A percentile compares a stretch with the other conserved stretches of the same genome.
These are phyloP conservation scores for Psophia crepitans DNA, from an alignment of 2,113 vertebrate genomes.

Conservation along the genomic window DNA sequence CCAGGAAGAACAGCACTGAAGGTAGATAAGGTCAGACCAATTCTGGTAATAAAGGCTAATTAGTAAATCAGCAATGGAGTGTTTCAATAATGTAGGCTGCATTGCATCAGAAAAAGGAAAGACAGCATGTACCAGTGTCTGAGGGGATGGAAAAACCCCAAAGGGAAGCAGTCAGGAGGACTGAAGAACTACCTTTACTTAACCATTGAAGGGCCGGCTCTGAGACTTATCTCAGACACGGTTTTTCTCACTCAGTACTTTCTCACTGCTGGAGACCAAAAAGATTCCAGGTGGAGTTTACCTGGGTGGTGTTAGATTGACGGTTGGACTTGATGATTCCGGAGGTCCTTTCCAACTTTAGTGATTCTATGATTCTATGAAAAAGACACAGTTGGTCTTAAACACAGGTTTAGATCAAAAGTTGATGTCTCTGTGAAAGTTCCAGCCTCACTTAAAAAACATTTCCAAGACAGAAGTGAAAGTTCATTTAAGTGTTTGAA, in stretches of 20 bases:
- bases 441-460: background rate
- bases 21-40: constrained; percentile 48
- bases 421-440: background rate
- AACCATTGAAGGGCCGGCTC: background rate
- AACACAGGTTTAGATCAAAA: background rate
- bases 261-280: background rate
- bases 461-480: background rate
- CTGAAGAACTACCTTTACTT: background rate
- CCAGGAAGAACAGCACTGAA: constrained; percentile 44
- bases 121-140: background rate
- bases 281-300: background rate
- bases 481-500: background rate
- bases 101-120: constrained; percentile 56
- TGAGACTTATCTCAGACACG: background rate
- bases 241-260: background rate
- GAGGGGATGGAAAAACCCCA: background rate
- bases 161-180: constrained; percentile 13
- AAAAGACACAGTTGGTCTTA: fast-evolving
- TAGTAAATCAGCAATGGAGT: constrained; percentile 48
- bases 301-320: too few relatives aligned
- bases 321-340: too few relatives aligned
- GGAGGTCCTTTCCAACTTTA: too few relatives aligned
- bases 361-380: too few relatives aligned
- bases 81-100: constrained; percentile 51
- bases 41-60: constrained; percentile 61